These are phyloP conservation scores for Rutpela maculata DNA, from an alignment of 2,888 invertebrate species.

Conservation along the genomic window DNA sequence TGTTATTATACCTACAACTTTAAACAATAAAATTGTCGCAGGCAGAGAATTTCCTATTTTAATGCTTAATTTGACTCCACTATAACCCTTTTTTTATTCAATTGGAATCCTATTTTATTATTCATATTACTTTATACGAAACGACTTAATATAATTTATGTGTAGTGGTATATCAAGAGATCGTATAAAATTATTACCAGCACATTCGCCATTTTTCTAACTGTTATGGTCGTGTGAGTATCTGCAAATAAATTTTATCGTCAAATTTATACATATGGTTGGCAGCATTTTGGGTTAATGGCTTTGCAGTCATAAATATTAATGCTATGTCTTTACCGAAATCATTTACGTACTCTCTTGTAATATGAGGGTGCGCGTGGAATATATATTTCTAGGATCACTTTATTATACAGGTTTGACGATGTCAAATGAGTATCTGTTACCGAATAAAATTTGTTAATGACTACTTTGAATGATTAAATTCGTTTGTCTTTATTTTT, in stretches of 20 bases:
- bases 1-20: too few species aligned
- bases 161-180: background rate
- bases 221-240: background rate
- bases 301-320: conserved; percentile 7
- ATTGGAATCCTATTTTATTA: too few species aligned
- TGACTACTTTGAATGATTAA: too few species aligned
- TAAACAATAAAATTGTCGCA: too few species aligned
- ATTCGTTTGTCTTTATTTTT: too few species aligned
- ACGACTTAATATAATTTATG: too few species aligned
- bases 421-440: background rate
- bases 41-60: too few species aligned
- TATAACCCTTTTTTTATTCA: too few species aligned
- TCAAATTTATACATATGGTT: conserved; percentile 6
- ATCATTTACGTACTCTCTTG: conserved; percentile 4
- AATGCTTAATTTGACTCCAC: too few species aligned
- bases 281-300: conserved; percentile 3
- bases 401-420: background rate
- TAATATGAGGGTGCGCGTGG: conserved; percentile 2
- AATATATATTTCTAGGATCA: conserved; percentile 3
- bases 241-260: conserved; percentile 7
- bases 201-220: background rate
- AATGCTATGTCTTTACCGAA: conserved; percentile 4
- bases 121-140: too few species aligned
- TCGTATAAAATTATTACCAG: background rate
- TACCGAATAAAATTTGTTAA: too few species aligned